phyloP scores from a whole-genome alignment of 2,888 invertebrate genomes.

The Cyclophora punctaria region DNA sequence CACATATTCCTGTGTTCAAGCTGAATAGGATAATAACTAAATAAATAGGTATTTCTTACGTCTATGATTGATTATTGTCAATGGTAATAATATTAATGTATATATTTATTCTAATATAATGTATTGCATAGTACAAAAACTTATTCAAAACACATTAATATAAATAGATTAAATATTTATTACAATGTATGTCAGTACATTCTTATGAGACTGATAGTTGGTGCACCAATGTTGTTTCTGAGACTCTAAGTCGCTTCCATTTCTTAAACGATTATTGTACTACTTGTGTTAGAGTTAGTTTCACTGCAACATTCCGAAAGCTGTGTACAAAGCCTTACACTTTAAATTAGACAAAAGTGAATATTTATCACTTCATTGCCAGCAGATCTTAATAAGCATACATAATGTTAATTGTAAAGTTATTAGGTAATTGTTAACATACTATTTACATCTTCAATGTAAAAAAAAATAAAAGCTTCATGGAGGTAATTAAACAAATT shows the following conservation, averaged over 20 bases:
- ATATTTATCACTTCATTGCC: conserved; percentile 60
- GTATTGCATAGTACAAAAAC: conserved; percentile 13
- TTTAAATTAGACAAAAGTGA: conserved; percentile 43
- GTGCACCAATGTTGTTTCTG: conserved; percentile 41
- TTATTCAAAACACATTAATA: conserved; percentile 15
- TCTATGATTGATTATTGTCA: conserved; percentile 41
- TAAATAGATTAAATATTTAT: conserved; percentile 4
- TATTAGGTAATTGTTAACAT: conserved; percentile 38
- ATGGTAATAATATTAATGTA: conserved; percentile 30
- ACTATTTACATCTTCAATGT: conserved; percentile 54
- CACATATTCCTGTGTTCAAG: conserved; percentile 51
- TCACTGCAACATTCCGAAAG: conserved; percentile 73
- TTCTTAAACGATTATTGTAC: conserved; percentile 39
- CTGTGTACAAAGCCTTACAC: conserved; percentile 72
- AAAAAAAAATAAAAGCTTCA: not conserved
- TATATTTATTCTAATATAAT: conserved; percentile 11
- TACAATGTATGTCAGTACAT: too few species aligned
- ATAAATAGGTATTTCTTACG: conserved; percentile 58
- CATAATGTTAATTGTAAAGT: conserved; percentile 52
- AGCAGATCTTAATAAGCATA: conserved; percentile 59
- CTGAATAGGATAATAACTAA: conserved; percentile 49
- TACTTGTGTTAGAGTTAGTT: conserved; percentile 57
- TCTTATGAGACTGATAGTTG: conserved; percentile 19
- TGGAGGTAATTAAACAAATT: not conserved
- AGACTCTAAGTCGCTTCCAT: conserved; percentile 14